Base-by-base conservation (phyloP, 2,797 vertebrate species). In the Argentina silus region DNA sequence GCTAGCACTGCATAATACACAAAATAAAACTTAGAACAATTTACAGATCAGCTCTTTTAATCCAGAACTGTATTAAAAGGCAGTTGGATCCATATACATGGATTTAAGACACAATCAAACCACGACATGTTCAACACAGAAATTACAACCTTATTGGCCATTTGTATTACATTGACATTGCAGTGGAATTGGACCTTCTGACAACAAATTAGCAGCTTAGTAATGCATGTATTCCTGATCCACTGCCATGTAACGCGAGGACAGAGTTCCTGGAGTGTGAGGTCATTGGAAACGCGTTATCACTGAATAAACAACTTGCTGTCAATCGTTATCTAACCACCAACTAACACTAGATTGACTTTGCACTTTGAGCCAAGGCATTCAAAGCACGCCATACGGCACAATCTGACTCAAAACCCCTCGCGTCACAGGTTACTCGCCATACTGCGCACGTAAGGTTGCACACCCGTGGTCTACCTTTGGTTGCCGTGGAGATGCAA, bases 21-120 rank as follows among this genome's bases (percentile, higher is more conserved):
- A 12, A 3, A 69, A 6, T 0, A 67, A 6, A 70, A 23, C 0
- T 67, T 80, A 78, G 72, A 75, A 83, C 78, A 73, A 63, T 43
- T 74, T 11, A n/a, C 55, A 68, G 50, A 67, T 10, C 0, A 4
- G 79, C 75, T 78, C 79, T 81, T 85, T 81, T 83, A 84, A 85
- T 64, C 43, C 71, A 48, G 14, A 27, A 48, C 43, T 27, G 5
- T 53, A 17, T 83, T 82, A 86, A 83, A 83, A 83, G 79, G 83
- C 81, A 83, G 8, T 48, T 67, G 3, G 61, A 70, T 10, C 7
- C 27, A 61, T 1, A 11, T 65, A 45, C 44, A 59, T 3, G 15
- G 2, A 71, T 70, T 69, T 61, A 78, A 77, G 27, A 77, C 53
- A 70, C 55, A 59, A 60, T 78, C 17, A 45, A 36, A 19, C 14